A percentile compares a stretch with the other conserved stretches of the same genome.
Conservation (phyloP, 2,888 invertebrate species). For the Beris morrisii region DNA sequence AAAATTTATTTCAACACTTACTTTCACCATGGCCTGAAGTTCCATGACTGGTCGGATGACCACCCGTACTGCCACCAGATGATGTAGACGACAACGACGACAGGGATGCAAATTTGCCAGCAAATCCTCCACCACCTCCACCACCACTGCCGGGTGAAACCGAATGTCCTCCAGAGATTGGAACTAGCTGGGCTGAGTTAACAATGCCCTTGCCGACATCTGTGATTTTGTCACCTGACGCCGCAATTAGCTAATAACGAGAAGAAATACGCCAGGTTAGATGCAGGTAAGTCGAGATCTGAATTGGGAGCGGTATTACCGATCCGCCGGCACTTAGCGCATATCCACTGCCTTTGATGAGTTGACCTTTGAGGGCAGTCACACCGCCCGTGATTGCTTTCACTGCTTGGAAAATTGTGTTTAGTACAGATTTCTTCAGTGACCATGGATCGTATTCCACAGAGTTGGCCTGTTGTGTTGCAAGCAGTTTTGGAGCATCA, state of each 20-base stretch:
- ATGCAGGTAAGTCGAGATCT: too few relatives aligned
- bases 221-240: conserved; percentile 78
- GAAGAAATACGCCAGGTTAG: background rate
- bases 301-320: conserved; percentile 39
- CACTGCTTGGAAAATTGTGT: conserved; percentile 82
- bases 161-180: conserved; percentile 45
- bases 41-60: conserved; percentile 31
- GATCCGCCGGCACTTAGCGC: conserved; percentile 65
- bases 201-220: conserved; percentile 79
- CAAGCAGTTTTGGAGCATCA: conserved; percentile 4
- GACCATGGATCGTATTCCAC: conserved; percentile 69
- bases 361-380: conserved; percentile 82
- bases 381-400: conserved; percentile 87
- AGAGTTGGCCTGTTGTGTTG: conserved; percentile 48
- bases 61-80: conserved; percentile 21
- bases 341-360: conserved; percentile 82
- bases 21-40: conserved; percentile 53
- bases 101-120: conserved; percentile 13
- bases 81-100: conserved; percentile 10
- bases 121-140: background rate
- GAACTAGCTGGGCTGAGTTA: conserved; percentile 69
- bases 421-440: conserved; percentile 78
- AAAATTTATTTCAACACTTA: conserved; percentile 44
- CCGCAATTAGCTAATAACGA: conserved; percentile 63
- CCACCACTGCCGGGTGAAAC: background rate